A percentile compares a stretch with the other conserved stretches of the same genome.
phyloP scores from a whole-genome alignment of 2,113 vertebrate species.

The Poicephalus meyeri region DNA sequence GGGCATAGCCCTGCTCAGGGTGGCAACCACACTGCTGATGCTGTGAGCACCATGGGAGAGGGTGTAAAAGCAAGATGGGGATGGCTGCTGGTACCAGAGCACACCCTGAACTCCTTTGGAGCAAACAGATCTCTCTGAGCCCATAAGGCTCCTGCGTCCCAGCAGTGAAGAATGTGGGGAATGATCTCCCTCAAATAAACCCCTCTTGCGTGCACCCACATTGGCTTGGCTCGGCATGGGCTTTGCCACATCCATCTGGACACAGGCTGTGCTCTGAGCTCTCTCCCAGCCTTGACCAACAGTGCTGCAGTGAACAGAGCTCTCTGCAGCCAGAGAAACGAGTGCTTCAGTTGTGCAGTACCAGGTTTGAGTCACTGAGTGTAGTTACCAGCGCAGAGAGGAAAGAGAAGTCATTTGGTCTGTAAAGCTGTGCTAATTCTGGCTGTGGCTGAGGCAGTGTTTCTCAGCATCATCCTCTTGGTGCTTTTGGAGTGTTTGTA shows the following conservation, averaged over 20 bases:
- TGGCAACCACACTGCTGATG: fast-evolving
- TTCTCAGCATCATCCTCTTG: neutral
- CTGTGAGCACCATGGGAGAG: neutral
- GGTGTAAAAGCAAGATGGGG: neutral
- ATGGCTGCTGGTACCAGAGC: neutral
- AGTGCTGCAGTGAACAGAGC: neutral
- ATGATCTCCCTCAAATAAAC: neutral
- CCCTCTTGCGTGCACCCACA: fast-evolving
- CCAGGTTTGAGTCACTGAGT: neutral
- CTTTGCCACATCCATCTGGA: neutral
- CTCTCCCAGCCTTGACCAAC: fast-evolving
- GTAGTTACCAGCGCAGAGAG: neutral
- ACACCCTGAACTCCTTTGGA: neutral
- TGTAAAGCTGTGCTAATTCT: neutral
- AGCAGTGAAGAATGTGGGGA: neutral
- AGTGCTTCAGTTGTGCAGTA: neutral
- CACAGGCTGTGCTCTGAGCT: neutral
- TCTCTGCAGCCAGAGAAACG: fast-evolving
- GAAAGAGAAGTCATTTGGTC: neutral
- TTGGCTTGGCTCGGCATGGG: neutral
- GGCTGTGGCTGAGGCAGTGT: neutral
- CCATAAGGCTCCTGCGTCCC: neutral
- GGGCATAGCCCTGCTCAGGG: no score
- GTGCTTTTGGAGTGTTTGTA: neutral
- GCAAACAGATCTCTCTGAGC: neutral